Base-by-base conservation (phyloP, 2,113 vertebrate species). In the Myotis davidii region DNA sequence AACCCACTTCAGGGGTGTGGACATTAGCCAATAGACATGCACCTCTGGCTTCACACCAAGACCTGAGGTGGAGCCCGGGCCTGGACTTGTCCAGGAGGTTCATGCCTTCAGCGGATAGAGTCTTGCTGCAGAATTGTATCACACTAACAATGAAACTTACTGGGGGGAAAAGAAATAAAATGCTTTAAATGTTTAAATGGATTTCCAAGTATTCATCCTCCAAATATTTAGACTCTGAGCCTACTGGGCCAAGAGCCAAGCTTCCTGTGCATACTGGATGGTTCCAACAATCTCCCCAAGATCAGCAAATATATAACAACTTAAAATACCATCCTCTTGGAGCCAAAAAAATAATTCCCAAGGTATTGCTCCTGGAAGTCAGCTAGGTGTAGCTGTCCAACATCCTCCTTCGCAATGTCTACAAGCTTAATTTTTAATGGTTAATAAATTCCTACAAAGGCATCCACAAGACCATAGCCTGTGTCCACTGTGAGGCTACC, bases 141-240 rank as follows among this genome's bases (percentile, higher is more conserved):
- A 2, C 84, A 86, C 52, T 85, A 87, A 95, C 95, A 94, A 72
- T 91, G 88, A 90, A 72, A 92, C 95, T 94, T 85, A 67, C 88
- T 94, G 83, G 69, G 29, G 48, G 29, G 29, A 2, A 82, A 64
- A 83, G 81, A 97, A 97, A 97, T 91, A 96, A 96, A 96, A 97
- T 92, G 82, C 59, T 94, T 95, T 91, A 96, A 88, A 97, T 96
- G 88, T 96, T 96, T 92, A 94, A 95, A 95, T 84, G 88, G 70
- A 96, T 93, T 92, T 92, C 88, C 95, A 97, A 97, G 69, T 90
- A 98, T 95, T 97, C 95, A 88, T 95, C 85, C 90, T 92, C 73
- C 96, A 97, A 97, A 97, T 95, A 97, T 96, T 97, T 97, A 96
- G 96, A 97, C 85, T 95, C 88, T 91, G 82, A 88, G 92, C 81